Conservation (phyloP, 2,113 vertebrate species). For the Pogonocichla stellata region DNA sequence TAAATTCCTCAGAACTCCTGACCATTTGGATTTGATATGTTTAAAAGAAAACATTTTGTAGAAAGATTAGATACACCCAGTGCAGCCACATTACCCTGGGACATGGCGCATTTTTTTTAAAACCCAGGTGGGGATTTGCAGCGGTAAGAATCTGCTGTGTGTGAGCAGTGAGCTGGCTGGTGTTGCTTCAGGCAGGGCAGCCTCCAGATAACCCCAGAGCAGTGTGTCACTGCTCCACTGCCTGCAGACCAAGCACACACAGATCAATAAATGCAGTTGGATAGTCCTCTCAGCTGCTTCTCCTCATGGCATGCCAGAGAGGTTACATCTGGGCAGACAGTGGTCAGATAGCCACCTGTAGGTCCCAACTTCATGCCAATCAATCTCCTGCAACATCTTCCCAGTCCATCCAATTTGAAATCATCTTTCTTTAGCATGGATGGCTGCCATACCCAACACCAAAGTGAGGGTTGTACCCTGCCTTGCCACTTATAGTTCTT, state of each 20-base stretch:
- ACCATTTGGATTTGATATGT: neutral
- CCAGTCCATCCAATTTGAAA: neutral
- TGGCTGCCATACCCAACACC: neutral
- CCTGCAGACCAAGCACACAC: fast-evolving
- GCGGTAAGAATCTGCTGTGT: neutral
- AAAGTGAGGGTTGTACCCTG: neutral
- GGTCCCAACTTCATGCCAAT: neutral
- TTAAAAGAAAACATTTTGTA: neutral
- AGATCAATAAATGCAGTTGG: neutral
- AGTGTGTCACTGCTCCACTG: fast-evolving
- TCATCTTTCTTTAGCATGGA: neutral
- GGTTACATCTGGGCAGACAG: neutral
- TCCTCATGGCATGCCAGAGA: neutral
- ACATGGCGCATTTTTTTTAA: neutral
- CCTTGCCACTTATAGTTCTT: neutral
- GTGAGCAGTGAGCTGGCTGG: neutral
- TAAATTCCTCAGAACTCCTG: neutral
- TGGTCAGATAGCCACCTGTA: neutral
- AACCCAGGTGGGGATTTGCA: neutral
- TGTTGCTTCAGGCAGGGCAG: neutral
- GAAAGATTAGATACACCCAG: neutral
- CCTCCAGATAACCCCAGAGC: too few species aligned
- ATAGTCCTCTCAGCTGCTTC: neutral
- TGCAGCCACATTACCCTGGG: neutral
- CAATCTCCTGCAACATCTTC: neutral